Evolutionary conservation across 2,113 vertebrate species (phyloP), one percentile per base, ranked within the genome.

Genomic region (Tragelaphus imberbis): DNA sequence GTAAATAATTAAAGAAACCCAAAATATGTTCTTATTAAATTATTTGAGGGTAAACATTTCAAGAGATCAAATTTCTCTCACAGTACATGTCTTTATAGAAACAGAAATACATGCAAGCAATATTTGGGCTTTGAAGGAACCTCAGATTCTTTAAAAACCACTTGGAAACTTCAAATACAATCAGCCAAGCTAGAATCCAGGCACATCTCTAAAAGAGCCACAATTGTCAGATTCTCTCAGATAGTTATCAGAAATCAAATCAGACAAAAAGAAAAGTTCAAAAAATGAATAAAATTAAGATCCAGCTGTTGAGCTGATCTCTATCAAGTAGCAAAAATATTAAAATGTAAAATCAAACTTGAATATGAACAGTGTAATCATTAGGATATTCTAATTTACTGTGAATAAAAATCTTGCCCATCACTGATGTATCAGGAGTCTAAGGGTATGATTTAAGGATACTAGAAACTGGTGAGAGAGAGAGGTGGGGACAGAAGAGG

Each of bases 11-110:
- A 95, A 92, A 79, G 36, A 93, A 97, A 96, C 13, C 25, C 36
- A 91, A 97, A 92, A 53, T 89, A 13, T 51, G 15, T 79, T 97
- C 80, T 95, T 95, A 58, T 85, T 93, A 80, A 93, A 92, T 98
- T 91, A 90, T 88, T 92, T 93, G 33, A 96, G 71, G 47, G 25
- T 63, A 89, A 94, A 71, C 94, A 91, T 96, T 97, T 85, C 65
- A 85, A 97, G 36, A 94, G 56, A 94, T 96, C 77, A 55, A 51
- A 51, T 87, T 97, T 97, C 56, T 97, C 77, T 97, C 68, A 93
- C 71, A 90, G 75, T 89, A 84, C 47, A 2, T 44, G 61, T 33
- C 27, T 89, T 96, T 90, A 47, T 71, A 88, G 92, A 96, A 82
- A 59, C 25, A 44, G 17, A 80, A 90, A 89, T 71, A 68, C 51